phyloP scores from a whole-genome alignment of 2,113 vertebrate genomes.

The mouse (Mus musculus) region DNA sequence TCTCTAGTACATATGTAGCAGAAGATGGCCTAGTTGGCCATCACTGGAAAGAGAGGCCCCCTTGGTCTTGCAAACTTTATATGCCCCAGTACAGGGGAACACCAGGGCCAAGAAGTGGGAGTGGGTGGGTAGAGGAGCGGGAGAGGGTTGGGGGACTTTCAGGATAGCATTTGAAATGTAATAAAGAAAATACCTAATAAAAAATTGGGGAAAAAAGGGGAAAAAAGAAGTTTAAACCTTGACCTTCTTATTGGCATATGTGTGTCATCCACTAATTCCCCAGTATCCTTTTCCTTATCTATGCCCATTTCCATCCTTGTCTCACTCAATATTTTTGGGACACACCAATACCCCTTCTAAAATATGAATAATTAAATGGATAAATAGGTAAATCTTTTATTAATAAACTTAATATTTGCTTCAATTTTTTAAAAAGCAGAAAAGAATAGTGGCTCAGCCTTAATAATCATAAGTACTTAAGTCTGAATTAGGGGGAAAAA shows the following conservation, averaged over 20 bases:
- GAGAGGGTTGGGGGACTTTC: no score
- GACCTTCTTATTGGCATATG: neutral
- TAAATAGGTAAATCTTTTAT: neutral
- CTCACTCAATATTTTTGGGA: slow-evolving; percentile 8
- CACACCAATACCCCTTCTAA: neutral
- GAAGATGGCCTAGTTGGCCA: no score
- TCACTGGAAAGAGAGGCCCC: no score
- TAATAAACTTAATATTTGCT: neutral
- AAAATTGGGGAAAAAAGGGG: no score
- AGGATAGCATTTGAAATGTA: no score
- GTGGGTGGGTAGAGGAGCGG: no score
- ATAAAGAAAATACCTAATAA: no score
- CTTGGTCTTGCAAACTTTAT: no score
- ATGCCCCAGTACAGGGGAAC: no score
- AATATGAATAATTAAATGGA: neutral
- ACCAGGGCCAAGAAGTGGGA: no score
- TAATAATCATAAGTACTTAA: neutral
- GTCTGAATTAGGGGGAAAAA: no score
- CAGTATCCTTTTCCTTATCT: neutral
- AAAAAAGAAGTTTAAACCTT: neutral
- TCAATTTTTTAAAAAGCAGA: neutral
- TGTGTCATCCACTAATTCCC: neutral
- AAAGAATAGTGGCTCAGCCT: neutral
- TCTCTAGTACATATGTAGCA: no score
- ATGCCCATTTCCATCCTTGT: neutral